Conservation (phyloP, 1,140 invertebrate species). For the Leptinotarsa defecta region DNA sequence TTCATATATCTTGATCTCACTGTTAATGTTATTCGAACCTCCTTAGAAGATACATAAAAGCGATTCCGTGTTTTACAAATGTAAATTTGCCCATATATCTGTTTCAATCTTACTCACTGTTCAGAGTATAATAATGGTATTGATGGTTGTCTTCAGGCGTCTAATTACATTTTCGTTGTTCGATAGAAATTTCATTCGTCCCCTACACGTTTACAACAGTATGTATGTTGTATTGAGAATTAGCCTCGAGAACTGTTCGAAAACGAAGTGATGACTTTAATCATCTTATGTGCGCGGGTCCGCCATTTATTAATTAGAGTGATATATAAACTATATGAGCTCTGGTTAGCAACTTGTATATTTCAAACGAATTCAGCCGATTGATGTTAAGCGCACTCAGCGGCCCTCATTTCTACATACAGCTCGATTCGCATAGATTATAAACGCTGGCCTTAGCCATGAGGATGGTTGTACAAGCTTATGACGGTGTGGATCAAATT, state of each 20-base stretch:
- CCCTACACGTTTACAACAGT: background rate
- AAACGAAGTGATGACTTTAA: conserved; percentile 48
- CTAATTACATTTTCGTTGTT: background rate
- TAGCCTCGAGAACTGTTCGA: conserved; percentile 18
- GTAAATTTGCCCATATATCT: too few relatives aligned
- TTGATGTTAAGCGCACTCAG: conserved; percentile 49
- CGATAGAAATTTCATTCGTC: conserved; percentile 1
- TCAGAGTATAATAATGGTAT: background rate
- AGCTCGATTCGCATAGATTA: conserved; percentile 19
- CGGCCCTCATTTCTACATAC: conserved; percentile 34
- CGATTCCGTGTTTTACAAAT: too few relatives aligned
- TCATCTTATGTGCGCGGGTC: conserved; percentile 44
- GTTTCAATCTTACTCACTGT: too few relatives aligned
- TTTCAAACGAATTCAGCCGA: conserved; percentile 53
- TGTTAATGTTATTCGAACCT: too few relatives aligned
- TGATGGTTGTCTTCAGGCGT: background rate
- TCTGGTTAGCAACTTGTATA: conserved; percentile 48
- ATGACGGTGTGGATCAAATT: conserved; percentile 27
- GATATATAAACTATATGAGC: conserved; percentile 51
- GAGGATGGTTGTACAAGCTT: conserved; percentile 27
- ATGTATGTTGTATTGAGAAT: conserved; percentile 9
- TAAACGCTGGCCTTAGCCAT: conserved; percentile 10
- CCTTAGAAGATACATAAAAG: too few relatives aligned
- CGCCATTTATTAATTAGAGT: conserved; percentile 55
- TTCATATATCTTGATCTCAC: too few relatives aligned